Base-by-base conservation (phyloP, 2,113 vertebrate genomes). In the Callionymus lyra region DNA sequence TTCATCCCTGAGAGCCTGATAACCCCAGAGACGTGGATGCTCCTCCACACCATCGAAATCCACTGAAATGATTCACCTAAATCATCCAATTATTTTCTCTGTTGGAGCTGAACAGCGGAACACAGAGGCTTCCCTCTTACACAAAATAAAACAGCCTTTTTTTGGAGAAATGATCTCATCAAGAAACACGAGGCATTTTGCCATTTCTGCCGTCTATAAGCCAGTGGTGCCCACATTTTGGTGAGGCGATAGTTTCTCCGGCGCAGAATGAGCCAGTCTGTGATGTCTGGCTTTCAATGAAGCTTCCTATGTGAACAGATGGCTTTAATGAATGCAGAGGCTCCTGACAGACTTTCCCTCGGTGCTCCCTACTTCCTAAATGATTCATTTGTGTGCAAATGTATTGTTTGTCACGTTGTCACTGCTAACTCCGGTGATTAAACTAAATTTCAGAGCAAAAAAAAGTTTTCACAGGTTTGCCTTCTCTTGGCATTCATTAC, bases 371-470 rank as follows among this genome's bases (percentile, higher is more conserved):
- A 53, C 68, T 68, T 70, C 53, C 63, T 74, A 70, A 76, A 69
- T 76, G 68, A 77, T 65, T 76, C 67, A 75, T 77, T 75, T 73
- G 63, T 74, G 71, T 68, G 72, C 65, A 79, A 74, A 68, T 68
- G 59, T 64, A 65, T 58, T 65, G 58, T 73, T 72, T 70, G 58
- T 76, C 63, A 72, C 52, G 63, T 71, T 73, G 69, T 73, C 67
- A 57, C 48, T 48, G 43, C 31, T 44, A 55, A 65, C 40, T 61
- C 35, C 11, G 14, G 39, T 53, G 55, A 70, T 72, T 76, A 68
- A 56, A 62, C 32, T 21, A 56, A 56, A 63, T 34, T 52, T 49
- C 10, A 47, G 36, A 41, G 41, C 34, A 31, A 17, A 37, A 41
- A n/a, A 8, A 50, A 63, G n/a, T 12, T 9, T 42, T 34, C 16